A percentile compares a stretch with the other conserved stretches of the same genome.
These are phyloP conservation scores for Aromia moschata DNA, from an alignment of 2,888 invertebrate genomes.

Conservation along the genomic window DNA sequence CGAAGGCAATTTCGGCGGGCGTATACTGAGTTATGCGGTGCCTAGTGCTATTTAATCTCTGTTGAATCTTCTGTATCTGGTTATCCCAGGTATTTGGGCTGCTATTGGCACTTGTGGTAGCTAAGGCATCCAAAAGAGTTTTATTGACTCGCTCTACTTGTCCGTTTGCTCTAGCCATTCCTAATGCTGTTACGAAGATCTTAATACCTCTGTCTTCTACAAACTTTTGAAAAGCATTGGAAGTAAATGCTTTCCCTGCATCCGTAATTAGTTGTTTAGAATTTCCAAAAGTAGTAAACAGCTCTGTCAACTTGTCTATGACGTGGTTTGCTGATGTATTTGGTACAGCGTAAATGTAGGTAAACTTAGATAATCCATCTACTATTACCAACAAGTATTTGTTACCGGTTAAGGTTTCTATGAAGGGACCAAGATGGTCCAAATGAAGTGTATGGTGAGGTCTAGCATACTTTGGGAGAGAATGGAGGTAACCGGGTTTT, in stretches of 20 bases:
- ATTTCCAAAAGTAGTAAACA: neutral
- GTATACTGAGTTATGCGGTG: conserved; percentile 32
- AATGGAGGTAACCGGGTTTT: conserved; percentile 2
- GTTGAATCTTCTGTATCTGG: conserved; percentile 35
- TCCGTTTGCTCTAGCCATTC: neutral
- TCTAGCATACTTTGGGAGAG: conserved; percentile 11
- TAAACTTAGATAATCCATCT: neutral
- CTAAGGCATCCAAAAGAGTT: conserved; percentile 21
- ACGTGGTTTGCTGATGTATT: neutral
- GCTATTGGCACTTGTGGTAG: conserved; percentile 27
- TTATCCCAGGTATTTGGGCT: conserved; percentile 38
- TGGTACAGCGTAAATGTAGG: neutral
- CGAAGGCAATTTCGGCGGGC: conserved; percentile 22
- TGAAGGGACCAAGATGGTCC: neutral
- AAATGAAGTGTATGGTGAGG: conserved; percentile 14
- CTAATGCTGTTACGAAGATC: neutral
- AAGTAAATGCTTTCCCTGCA: conserved; percentile 55
- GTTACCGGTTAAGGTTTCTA: neutral
- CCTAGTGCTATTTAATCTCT: conserved; percentile 39
- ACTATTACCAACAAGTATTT: neutral
- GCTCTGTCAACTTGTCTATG: neutral
- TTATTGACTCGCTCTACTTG: conserved; percentile 43
- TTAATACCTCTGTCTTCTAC: conserved; percentile 42
- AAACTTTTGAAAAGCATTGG: conserved; percentile 50
- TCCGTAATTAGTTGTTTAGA: conserved; percentile 36